phyloP scores from a whole-genome alignment of 2,888 invertebrate genomes.

The Coleophora flavipennella region DNA sequence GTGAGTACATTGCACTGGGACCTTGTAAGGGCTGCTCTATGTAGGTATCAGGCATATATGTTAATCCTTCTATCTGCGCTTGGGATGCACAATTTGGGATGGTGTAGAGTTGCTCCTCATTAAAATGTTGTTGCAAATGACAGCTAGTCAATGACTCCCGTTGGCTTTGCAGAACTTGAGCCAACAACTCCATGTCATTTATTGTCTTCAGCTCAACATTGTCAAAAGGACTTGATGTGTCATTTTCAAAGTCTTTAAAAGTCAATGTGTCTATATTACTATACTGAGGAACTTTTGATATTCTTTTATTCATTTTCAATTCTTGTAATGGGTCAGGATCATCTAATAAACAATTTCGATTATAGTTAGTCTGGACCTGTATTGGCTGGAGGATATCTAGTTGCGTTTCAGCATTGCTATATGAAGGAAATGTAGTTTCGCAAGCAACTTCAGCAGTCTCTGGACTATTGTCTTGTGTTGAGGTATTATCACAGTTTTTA shows the following conservation, averaged over 20 bases:
- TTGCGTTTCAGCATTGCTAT: slow-evolving; percentile 35
- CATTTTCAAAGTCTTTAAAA: slow-evolving; percentile 90
- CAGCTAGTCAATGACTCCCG: slow-evolving; percentile 38
- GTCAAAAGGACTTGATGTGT: slow-evolving; percentile 94
- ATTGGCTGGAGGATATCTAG: slow-evolving; percentile 58
- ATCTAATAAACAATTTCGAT: slow-evolving; percentile 49
- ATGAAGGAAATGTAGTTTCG: slow-evolving; percentile 28
- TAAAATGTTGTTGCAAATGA: slow-evolving; percentile 29
- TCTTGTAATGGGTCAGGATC: slow-evolving; percentile 60
- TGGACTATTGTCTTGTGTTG: slow-evolving; percentile 31
- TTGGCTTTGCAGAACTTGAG: slow-evolving; percentile 78
- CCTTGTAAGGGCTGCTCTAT: slow-evolving; percentile 46
- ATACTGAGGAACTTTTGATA: slow-evolving; percentile 38
- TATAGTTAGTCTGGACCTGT: slow-evolving; percentile 48
- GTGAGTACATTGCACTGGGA: slow-evolving; percentile 42
- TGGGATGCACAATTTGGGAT: slow-evolving; percentile 48
- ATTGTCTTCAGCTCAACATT: slow-evolving; percentile 93
- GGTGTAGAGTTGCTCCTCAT: slow-evolving; percentile 34
- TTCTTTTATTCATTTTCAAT: slow-evolving; percentile 44
- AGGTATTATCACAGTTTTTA: slow-evolving; percentile 43
- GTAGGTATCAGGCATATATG: slow-evolving; percentile 53
- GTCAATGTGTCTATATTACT: slow-evolving; percentile 57
- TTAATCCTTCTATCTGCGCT: slow-evolving; percentile 43
- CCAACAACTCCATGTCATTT: slow-evolving; percentile 92
- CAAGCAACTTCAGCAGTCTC: slow-evolving; percentile 23